phyloP scores from a whole-genome alignment of 2,113 vertebrate species.

The Corapipo altera region DNA sequence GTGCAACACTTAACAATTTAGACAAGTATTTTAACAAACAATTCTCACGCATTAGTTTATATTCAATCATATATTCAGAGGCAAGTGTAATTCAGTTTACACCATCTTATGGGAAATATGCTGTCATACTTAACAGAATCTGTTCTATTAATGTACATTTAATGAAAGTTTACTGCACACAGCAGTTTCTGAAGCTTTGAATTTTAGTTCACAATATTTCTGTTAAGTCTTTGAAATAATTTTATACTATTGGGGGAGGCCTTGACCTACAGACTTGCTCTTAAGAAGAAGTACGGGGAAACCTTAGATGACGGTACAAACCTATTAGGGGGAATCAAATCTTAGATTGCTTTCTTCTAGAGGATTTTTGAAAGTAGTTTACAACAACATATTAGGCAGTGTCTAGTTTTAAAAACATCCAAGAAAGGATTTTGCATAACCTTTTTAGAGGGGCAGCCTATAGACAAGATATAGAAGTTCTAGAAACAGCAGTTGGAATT shows the following conservation, averaged over 20 bases:
- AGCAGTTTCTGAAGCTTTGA: background rate
- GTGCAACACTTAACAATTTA: background rate
- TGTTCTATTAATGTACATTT: background rate
- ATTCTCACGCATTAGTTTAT: background rate
- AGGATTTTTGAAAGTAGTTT: background rate
- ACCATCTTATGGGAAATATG: background rate
- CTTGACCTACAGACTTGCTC: background rate
- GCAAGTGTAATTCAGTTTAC: background rate
- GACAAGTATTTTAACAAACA: background rate
- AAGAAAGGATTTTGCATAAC: background rate
- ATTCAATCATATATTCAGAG: background rate
- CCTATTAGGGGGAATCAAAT: background rate
- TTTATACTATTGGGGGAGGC: background rate
- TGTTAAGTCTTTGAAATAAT: background rate
- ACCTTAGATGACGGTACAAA: background rate
- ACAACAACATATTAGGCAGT: background rate
- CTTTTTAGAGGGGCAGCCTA: background rate
- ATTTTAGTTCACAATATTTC: background rate
- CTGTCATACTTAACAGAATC: background rate
- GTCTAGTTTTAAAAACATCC: background rate
- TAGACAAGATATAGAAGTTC: background rate
- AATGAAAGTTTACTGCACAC: background rate
- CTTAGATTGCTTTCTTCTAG: background rate
- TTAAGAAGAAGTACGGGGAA: background rate
- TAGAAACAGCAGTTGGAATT: background rate